Evolutionary conservation across 1,140 invertebrate genomes (phyloP), one percentile per base, ranked within the genome.

Genomic region (Atta colombica): DNA sequence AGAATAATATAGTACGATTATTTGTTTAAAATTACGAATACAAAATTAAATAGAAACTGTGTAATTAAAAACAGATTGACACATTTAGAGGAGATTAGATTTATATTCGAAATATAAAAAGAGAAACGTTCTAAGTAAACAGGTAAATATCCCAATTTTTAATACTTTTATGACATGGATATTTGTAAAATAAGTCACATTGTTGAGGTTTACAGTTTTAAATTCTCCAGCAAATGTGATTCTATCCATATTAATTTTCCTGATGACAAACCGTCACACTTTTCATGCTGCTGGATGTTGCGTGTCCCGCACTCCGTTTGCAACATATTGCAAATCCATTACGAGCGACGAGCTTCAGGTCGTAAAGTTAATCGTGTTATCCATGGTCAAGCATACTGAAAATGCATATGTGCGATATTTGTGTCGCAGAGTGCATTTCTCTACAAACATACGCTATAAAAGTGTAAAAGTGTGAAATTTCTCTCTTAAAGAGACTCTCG

Each of bases 261-360:
- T 53, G 89, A 90, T 90, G 86, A 75, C 86, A 77, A 72, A 60
- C 89, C 49, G 81, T 90, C 88, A 74, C 61, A 80, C 77, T 88
- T 77, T 81, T 88, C 86, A 81, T 77, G 55, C 60, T 49, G 58
- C 18, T 55, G 39, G 39, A 49, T 49, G 18, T 28, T 25, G 65
- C 31, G 12, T 49, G 31, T 49, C 25, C 31, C 61, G 49, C 71
- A 61, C 45, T 71, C 65, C 75, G 77, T 90, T 91, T 72, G 86
- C 86, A 91, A 91, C 87, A 89, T 91, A 89, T 91, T 91, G 90
- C 90, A 91, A 90, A 91, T 88, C 84, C 90, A 90, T 91, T 91
- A 91, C 90, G 86, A 88, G 86, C 86, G 63, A 85, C 74, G 84
- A 84, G 90, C 84, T 87, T 68, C 82, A 69, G 78, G 74, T 90